Conservation (phyloP, 2,797 vertebrate species). For the Tenualosa thibaudeaui region DNA sequence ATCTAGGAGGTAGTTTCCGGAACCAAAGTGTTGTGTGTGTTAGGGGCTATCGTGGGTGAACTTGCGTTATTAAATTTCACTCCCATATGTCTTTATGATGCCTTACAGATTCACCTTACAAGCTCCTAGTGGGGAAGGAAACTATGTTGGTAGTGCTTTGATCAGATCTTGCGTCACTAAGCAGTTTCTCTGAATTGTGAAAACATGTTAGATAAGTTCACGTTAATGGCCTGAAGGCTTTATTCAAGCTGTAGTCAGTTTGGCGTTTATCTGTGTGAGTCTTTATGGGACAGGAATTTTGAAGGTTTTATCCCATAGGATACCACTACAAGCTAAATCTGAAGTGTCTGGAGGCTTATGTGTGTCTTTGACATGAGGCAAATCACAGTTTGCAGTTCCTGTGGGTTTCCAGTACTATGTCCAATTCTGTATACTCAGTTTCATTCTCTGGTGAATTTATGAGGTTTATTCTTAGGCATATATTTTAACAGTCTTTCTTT, state of each 20-base stretch:
- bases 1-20: conserved; percentile 11
- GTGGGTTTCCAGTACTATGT: background rate
- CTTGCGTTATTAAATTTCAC: background rate
- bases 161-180: background rate
- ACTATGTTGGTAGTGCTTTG: background rate
- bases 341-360: conserved; percentile 17
- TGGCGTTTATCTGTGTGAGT: background rate
- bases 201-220: background rate
- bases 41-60: conserved; percentile 3
- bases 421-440: background rate
- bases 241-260: background rate
- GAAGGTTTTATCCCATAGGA: conserved; percentile 19
- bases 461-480: background rate
- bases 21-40: background rate
- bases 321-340: conserved; percentile 38
- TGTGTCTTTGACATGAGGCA: background rate
- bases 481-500: background rate
- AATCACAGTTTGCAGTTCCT: background rate
- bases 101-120: background rate
- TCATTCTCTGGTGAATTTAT: background rate
- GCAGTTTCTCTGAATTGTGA: background rate
- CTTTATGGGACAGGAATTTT: conserved; percentile 40
- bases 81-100: background rate
- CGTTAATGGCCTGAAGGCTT: background rate
- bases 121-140: background rate